Evolutionary conservation across 2,113 vertebrate genomes (phyloP).

Genomic region (Caranx melampygus): DNA sequence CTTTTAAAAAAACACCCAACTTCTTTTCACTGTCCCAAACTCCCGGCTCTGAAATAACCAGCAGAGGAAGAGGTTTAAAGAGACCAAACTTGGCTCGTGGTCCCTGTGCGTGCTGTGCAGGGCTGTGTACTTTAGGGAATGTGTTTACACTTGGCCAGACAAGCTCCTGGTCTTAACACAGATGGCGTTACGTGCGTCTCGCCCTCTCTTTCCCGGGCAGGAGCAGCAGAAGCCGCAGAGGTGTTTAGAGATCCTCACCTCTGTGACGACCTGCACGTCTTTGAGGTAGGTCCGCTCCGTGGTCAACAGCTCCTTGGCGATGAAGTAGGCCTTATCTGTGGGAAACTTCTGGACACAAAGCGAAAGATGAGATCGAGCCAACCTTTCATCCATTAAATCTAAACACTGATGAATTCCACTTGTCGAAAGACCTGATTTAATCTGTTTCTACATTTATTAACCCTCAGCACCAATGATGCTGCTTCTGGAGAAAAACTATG

Average conservation of each 20-base stretch:
- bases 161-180: neutral
- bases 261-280: conserved; percentile 94
- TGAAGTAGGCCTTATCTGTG: conserved; percentile 95
- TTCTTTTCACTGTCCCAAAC: conserved; percentile 6
- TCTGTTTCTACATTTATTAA: neutral
- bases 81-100: neutral
- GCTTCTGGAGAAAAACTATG: no score
- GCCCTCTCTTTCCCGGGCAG: neutral
- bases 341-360: conserved; percentile 90
- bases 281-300: conserved; percentile 95
- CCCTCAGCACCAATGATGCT: neutral
- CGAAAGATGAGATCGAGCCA: conserved; percentile 30
- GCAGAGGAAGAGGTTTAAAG: neutral
- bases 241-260: conserved; percentile 77
- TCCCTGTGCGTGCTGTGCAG: neutral
- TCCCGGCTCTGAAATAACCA: conserved; percentile 5
- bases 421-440: neutral
- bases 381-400: neutral
- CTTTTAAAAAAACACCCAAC: conserved; percentile 9
- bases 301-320: conserved; percentile 93
- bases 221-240: neutral
- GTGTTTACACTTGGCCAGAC: conserved; percentile 26
- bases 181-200: conserved; percentile 3
- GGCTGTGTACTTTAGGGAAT: conserved; percentile 2
- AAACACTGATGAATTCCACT: neutral